Evolutionary conservation across 2,797 vertebrate species (phyloP).

Genomic region (Leptoclinus maculatus): DNA sequence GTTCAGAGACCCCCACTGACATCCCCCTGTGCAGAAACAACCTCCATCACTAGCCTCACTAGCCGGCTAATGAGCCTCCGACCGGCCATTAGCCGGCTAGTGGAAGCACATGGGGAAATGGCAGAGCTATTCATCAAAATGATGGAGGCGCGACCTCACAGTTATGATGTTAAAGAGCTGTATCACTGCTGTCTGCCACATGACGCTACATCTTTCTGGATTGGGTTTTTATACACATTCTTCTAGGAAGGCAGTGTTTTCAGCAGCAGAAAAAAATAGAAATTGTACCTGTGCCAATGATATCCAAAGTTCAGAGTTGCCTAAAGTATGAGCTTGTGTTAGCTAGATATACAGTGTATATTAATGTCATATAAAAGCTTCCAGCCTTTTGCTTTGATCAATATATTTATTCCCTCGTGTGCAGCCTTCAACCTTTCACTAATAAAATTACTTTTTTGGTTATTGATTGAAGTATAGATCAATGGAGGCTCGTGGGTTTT

Average conservation of each 20-base stretch:
- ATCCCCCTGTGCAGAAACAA: conserved; percentile 38
- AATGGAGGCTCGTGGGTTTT: not conserved
- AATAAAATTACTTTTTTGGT: conserved; percentile 4
- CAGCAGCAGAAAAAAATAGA: not conserved
- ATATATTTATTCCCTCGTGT: conserved; percentile 1
- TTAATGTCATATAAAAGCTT: conserved; percentile 6
- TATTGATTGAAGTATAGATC: conserved; percentile 28
- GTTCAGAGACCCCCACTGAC: conserved; percentile 53
- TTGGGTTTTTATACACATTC: not conserved
- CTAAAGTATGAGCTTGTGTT: not conserved
- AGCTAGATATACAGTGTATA: not conserved
- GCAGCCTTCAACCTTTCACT: not conserved
- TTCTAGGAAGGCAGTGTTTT: not conserved
- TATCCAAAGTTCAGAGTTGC: not conserved
- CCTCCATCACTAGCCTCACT: conserved; percentile 58
- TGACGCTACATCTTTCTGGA: not conserved
- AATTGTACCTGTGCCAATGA: not conserved
- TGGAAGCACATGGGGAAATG: conserved; percentile 44
- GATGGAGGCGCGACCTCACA: conserved; percentile 48
- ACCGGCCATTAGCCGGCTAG: too few species aligned
- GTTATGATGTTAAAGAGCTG: conserved; percentile 44
- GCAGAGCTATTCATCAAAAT: conserved; percentile 57
- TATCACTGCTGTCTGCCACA: conserved; percentile 8
- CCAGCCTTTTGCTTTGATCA: conserved; percentile 1
- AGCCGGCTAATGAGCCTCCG: conserved; percentile 36